Conservation (phyloP, 1,140 invertebrate genomes). For the Coboldia fuscipes region DNA sequence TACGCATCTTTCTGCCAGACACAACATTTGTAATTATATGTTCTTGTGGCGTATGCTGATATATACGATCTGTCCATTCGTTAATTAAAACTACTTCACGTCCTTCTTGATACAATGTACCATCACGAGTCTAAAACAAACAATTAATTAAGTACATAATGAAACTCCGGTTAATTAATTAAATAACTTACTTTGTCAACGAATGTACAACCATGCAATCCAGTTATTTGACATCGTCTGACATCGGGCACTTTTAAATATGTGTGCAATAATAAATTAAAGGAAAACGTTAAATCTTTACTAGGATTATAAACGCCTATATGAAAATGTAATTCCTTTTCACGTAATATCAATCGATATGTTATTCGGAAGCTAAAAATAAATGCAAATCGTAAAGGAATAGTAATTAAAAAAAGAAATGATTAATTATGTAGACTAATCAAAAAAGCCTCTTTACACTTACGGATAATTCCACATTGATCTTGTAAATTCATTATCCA, state of each 20-base stretch:
- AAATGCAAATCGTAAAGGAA: background rate
- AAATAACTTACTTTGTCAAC: constrained; percentile 61
- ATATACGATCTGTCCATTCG: constrained; percentile 84
- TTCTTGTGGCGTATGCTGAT: constrained; percentile 78
- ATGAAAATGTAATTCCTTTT: constrained; percentile 81
- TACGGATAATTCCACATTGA: constrained; percentile 87
- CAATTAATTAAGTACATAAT: constrained; percentile 3
- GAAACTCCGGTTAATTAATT: constrained; percentile 1
- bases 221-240: constrained; percentile 69
- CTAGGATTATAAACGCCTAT: constrained; percentile 80
- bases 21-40: constrained; percentile 85
- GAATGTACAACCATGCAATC: constrained; percentile 76
- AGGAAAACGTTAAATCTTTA: constrained; percentile 75
- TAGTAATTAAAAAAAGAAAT: background rate
- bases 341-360: constrained; percentile 68
- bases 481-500: constrained; percentile 79
- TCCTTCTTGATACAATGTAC: constrained; percentile 63
- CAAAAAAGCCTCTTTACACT: constrained; percentile 11
- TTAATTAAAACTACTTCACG: constrained; percentile 70
- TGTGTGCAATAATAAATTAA: constrained; percentile 81
- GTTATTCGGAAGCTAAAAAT: constrained; percentile 50
- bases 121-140: constrained; percentile 45
- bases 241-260: constrained; percentile 93
- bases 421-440: background rate
- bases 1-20: constrained; percentile 71